Conservation (phyloP, 2,113 vertebrate species). For the Polypterus senegalus region DNA sequence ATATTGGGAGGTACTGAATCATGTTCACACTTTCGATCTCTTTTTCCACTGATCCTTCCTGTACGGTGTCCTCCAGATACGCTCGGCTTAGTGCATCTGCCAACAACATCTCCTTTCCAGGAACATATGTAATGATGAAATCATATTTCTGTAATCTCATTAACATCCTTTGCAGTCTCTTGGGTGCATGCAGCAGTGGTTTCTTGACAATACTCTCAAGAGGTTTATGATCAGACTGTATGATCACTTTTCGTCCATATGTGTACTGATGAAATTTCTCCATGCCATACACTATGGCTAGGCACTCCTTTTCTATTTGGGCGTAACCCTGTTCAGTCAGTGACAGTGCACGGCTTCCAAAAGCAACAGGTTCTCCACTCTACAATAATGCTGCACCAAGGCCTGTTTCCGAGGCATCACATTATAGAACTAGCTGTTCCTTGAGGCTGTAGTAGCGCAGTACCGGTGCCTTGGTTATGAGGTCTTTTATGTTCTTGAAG, state of each 20-base stretch:
- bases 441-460: no score
- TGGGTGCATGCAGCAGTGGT: not conserved
- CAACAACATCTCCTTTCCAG: not conserved
- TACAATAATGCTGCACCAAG: no score
- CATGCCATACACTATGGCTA: not conserved
- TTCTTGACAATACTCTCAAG: not conserved
- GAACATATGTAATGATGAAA: not conserved
- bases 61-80: not conserved
- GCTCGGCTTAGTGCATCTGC: constrained; percentile 1
- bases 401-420: no score
- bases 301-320: no score
- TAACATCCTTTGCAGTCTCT: not conserved
- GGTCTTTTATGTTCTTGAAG: no score
- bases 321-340: no score
- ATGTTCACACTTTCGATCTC: no score
- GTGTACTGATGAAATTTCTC: not conserved
- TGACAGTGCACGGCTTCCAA: no score
- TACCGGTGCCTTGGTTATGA: no score
- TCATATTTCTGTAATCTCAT: not conserved
- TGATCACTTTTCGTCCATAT: not conserved
- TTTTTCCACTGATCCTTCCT: not conserved
- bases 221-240: not conserved
- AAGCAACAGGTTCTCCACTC: no score
- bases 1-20: no score
- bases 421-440: no score